phyloP scores from a whole-genome alignment of 2,113 vertebrate genomes.

The Blennius ocellaris region DNA sequence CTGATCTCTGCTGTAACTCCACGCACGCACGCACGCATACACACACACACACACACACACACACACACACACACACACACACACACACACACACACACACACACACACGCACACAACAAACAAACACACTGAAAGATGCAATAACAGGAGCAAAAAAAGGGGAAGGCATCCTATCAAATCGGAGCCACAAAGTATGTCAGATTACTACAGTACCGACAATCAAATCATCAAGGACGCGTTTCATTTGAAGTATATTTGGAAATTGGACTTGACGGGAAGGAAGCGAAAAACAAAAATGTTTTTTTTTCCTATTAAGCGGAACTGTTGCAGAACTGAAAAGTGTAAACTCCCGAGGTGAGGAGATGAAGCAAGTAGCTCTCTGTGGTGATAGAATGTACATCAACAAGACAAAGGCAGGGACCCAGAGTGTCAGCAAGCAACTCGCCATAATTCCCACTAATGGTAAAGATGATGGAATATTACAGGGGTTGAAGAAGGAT shows the following conservation, averaged over 20 bases:
- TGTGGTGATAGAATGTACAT: constrained; percentile 11
- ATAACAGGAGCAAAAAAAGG: background rate
- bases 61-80: background rate
- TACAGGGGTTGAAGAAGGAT: constrained; percentile 3
- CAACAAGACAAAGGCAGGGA: constrained; percentile 24
- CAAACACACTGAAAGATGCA: background rate
- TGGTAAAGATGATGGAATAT: constrained; percentile 18
- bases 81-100: background rate
- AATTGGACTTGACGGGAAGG: constrained; percentile 9
- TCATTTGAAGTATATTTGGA: constrained; percentile 3
- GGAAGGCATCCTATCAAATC: constrained; percentile 9
- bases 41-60: background rate
- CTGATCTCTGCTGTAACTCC: constrained; percentile 19
- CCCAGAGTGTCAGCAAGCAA: constrained; percentile 11
- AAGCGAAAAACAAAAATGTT: background rate
- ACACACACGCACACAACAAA: background rate
- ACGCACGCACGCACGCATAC: too few relatives aligned
- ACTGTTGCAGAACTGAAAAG: constrained; percentile 4
- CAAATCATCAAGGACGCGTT: background rate
- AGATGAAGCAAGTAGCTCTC: background rate
- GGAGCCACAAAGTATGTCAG: background rate
- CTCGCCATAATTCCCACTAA: constrained; percentile 15
- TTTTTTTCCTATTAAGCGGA: background rate
- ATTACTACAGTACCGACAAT: constrained; percentile 10
- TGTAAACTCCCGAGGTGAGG: background rate